A percentile compares a stretch with the other conserved stretches of the same genome.
Evolutionary conservation across 2,888 invertebrate genomes (phyloP).

Genomic region (Melanophora roralis): DNA sequence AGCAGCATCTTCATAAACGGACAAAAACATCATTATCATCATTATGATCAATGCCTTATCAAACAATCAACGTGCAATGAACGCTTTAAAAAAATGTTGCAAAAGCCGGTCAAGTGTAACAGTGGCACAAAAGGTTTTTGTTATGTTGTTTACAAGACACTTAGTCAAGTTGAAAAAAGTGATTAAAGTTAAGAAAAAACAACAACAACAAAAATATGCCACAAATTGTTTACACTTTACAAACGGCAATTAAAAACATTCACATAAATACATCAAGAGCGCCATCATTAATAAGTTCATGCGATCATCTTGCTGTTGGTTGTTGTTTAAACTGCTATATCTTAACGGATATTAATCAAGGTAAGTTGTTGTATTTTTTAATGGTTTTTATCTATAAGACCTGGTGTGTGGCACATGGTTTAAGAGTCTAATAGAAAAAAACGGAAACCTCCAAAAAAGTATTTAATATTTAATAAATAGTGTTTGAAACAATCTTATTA

Average conservation of each 20-base stretch:
- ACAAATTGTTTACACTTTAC: constrained; percentile 10
- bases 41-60: constrained; percentile 1
- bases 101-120: constrained; percentile 58
- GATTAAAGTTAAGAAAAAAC: constrained; percentile 22
- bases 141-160: not conserved
- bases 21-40: not conserved
- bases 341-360: not conserved
- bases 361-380: constrained; percentile 8
- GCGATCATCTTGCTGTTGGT: constrained; percentile 9
- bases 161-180: not conserved
- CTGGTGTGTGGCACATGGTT: constrained; percentile 5
- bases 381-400: constrained; percentile 9
- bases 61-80: constrained; percentile 48
- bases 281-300: not conserved
- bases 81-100: constrained; percentile 49
- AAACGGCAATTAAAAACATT: not conserved
- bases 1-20: not conserved
- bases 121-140: constrained; percentile 29
- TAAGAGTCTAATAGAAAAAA: constrained; percentile 17
- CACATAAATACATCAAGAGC: no score
- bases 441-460: not conserved
- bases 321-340: not conserved
- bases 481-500: constrained; percentile 20
- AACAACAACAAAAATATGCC: constrained; percentile 8
- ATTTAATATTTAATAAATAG: not conserved